A percentile compares a stretch with the other conserved stretches of the same genome.
Evolutionary conservation across 2,888 invertebrate species (phyloP).

Genomic region (Tridacna crocea): DNA sequence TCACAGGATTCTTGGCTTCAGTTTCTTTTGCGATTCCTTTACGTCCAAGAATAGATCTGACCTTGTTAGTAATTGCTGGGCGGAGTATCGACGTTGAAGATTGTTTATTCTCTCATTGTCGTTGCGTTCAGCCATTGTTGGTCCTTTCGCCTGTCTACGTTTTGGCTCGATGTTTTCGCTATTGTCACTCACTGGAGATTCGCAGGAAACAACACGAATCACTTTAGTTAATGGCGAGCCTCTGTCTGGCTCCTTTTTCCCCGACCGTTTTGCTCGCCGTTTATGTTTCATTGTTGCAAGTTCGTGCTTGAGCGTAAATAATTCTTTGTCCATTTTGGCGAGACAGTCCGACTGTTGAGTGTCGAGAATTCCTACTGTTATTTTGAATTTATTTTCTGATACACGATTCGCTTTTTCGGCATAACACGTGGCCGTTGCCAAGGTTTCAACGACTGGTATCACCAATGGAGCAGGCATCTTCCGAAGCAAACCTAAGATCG

Average conservation of each 20-base stretch:
- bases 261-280: conserved; percentile 39
- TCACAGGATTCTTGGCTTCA: conserved; percentile 11
- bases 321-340: conserved; percentile 57
- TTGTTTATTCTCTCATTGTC: conserved; percentile 49
- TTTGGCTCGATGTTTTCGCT: conserved; percentile 39
- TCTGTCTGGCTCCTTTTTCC: conserved; percentile 46
- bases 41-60: conserved; percentile 17
- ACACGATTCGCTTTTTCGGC: conserved; percentile 56
- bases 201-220: conserved; percentile 36
- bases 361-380: conserved; percentile 37
- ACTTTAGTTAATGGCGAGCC: conserved; percentile 51
- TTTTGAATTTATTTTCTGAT: conserved; percentile 51
- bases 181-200: conserved; percentile 15
- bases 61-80: conserved; percentile 27
- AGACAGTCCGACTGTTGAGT: conserved; percentile 34
- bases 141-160: conserved; percentile 27
- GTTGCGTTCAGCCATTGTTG: conserved; percentile 39
- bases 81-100: conserved; percentile 46
- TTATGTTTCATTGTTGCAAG: conserved; percentile 40
- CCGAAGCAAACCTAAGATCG: too few species aligned
- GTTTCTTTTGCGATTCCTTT: not conserved
- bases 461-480: conserved; percentile 54
- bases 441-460: conserved; percentile 49
- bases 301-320: conserved; percentile 52
- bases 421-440: conserved; percentile 44